Evolutionary conservation across 2,888 invertebrate species (phyloP).

Genomic region (Lissonota sp.): DNA sequence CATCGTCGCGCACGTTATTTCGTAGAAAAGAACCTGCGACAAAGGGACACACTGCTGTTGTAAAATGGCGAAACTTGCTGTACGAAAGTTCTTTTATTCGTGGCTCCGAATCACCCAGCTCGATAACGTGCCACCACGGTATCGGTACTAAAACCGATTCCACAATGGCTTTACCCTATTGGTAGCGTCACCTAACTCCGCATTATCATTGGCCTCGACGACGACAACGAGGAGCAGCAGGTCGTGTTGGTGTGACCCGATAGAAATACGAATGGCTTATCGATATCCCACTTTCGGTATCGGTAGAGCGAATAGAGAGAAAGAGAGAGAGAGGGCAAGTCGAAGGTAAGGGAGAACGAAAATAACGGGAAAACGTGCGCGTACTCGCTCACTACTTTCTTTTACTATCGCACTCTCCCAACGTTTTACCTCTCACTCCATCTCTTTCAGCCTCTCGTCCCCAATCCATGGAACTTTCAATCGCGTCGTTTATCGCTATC

Average conservation of each 20-base stretch:
- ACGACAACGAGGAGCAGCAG: conserved; percentile 30
- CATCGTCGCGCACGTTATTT: conserved; percentile 24
- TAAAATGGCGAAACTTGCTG: conserved; percentile 53
- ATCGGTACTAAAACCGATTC: conserved; percentile 58
- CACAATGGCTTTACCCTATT: conserved; percentile 62
- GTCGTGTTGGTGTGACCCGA: conserved; percentile 58
- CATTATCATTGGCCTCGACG: conserved; percentile 68
- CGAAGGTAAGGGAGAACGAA: conserved; percentile 26
- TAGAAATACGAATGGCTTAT: conserved; percentile 75
- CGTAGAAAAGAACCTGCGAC: conserved; percentile 42
- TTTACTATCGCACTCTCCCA: conserved; percentile 41
- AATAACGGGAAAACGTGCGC: conserved; percentile 58
- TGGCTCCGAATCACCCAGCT: conserved; percentile 37
- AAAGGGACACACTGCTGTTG: conserved; percentile 44
- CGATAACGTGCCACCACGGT: not conserved
- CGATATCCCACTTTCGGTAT: conserved; percentile 70
- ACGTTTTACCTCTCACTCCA: conserved; percentile 51
- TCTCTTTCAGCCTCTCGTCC: conserved; percentile 26
- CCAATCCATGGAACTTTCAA: conserved; percentile 72
- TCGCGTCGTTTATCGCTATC: conserved; percentile 79
- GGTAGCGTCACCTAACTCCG: conserved; percentile 68
- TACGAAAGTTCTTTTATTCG: conserved; percentile 52
- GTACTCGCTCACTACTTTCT: conserved; percentile 39
- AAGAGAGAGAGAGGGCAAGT: conserved; percentile 28
- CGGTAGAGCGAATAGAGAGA: conserved; percentile 8